These are phyloP conservation scores for Strigamia crassipes DNA, from an alignment of 2,888 invertebrate genomes.

Conservation along the genomic window DNA sequence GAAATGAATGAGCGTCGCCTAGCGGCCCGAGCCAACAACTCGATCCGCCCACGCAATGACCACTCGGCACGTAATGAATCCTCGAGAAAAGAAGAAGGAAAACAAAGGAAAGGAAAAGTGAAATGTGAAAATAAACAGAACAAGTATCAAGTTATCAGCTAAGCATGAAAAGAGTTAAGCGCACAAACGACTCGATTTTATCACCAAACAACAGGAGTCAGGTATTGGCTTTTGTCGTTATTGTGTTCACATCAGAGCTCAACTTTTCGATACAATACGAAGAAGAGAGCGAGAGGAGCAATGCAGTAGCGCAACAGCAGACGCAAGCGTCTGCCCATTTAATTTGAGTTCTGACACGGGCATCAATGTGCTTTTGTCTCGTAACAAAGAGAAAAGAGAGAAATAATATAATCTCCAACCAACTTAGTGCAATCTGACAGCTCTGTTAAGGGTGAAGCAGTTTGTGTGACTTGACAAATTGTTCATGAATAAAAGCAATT, in stretches of 20 bases:
- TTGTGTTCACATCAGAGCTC: constrained; percentile 21
- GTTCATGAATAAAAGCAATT: constrained; percentile 21
- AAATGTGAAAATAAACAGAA: constrained; percentile 6
- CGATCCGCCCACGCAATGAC: constrained; percentile 21
- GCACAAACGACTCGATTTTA: constrained; percentile 21
- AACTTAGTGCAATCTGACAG: constrained; percentile 21
- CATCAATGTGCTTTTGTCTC: constrained; percentile 21
- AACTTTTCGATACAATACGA: constrained; percentile 16
- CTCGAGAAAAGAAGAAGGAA: background rate
- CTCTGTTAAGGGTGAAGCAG: constrained; percentile 21
- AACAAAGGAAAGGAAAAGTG: background rate
- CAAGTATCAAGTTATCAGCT: background rate
- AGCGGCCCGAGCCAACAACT: constrained; percentile 5
- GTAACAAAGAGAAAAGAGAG: constrained; percentile 13
- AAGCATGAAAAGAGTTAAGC: constrained; percentile 9
- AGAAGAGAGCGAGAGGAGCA: background rate
- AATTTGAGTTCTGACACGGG: constrained; percentile 21
- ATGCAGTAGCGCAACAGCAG: constrained; percentile 21
- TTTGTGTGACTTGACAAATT: constrained; percentile 21
- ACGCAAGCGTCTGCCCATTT: constrained; percentile 16
- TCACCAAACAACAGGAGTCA: background rate
- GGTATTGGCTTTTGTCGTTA: constrained; percentile 21
- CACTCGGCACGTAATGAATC: constrained; percentile 21
- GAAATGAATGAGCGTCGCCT: constrained; percentile 27
- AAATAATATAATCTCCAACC: constrained; percentile 16